Evolutionary conservation across 2,797 vertebrate species (phyloP).

Genomic region (Anolis apletophallus): DNA sequence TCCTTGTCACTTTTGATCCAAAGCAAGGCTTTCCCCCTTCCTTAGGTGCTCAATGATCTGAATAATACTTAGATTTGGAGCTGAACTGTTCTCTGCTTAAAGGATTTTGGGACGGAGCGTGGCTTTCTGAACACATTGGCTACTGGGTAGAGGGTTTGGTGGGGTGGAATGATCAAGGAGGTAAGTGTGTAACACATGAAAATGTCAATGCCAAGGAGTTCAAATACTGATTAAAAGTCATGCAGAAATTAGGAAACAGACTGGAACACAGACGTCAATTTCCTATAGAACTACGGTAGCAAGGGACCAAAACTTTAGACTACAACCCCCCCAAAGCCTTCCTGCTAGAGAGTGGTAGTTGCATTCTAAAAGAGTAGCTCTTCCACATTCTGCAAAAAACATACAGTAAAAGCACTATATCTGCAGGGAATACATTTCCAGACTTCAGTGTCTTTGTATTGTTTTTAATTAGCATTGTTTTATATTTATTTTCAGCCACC

Average conservation of each 20-base stretch:
- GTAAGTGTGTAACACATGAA: not conserved
- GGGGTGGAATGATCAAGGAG: not conserved
- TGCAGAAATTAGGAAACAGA: conserved; percentile 35
- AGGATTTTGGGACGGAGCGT: conserved; percentile 22
- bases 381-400: too few species aligned
- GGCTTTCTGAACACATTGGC: conserved; percentile 31
- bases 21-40: not conserved
- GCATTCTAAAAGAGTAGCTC: too few species aligned
- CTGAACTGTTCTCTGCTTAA: conserved; percentile 25
- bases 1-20: not conserved
- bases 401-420: too few species aligned
- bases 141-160: not conserved
- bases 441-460: too few species aligned
- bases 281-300: not conserved
- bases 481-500: too few species aligned
- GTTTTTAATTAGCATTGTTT: too few species aligned
- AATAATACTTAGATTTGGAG: conserved; percentile 31
- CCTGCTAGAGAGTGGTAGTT: too few species aligned
- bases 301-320: not conserved
- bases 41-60: conserved; percentile 30
- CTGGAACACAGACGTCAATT: not conserved
- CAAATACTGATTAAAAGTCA: conserved; percentile 55
- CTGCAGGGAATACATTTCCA: too few species aligned
- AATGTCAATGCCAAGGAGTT: not conserved
- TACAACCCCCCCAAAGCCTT: too few species aligned